Percentiles rank a stretch among this genome's conserved stretches.
Evolutionary conservation across 2,113 vertebrate species (phyloP).

Genomic region (Pelodiscus sinensis): DNA sequence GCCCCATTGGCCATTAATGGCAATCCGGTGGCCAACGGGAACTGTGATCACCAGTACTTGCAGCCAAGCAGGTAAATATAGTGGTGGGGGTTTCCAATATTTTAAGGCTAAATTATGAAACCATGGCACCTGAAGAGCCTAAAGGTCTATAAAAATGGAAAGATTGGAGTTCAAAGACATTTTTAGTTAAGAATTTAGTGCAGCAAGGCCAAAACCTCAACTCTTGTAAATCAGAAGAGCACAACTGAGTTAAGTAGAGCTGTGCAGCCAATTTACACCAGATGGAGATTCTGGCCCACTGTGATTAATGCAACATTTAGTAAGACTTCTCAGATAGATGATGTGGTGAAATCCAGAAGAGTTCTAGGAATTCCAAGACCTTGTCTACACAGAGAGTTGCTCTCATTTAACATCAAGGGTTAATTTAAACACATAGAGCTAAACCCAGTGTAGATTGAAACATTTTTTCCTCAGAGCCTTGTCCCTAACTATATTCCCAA

Average conservation of each 20-base stretch:
- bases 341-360: not conserved
- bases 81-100: not conserved
- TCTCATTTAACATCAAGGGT: slow-evolving; percentile 35
- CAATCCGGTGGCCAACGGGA: no score
- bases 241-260: not conserved
- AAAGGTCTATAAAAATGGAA: not conserved
- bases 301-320: not conserved
- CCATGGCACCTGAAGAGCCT: not conserved
- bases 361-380: not conserved
- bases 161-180: not conserved
- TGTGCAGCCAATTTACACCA: not conserved
- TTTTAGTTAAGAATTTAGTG: not conserved
- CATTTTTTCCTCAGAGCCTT: slow-evolving; percentile 43
- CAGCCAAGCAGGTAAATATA: no score
- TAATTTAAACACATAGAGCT: not conserved
- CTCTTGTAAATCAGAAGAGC: not conserved
- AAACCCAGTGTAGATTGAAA: slow-evolving; percentile 25
- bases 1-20: no score
- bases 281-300: not conserved
- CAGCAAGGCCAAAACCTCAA: not conserved
- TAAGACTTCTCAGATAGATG: not conserved
- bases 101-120: not conserved
- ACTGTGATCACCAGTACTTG: no score
- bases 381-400: slow-evolving; percentile 7
- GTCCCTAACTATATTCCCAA: not conserved